A percentile compares a stretch with the other conserved stretches of the same genome.
These are phyloP conservation scores for Argopecten irradians DNA, from an alignment of 1,140 invertebrate species.

Conservation along the genomic window DNA sequence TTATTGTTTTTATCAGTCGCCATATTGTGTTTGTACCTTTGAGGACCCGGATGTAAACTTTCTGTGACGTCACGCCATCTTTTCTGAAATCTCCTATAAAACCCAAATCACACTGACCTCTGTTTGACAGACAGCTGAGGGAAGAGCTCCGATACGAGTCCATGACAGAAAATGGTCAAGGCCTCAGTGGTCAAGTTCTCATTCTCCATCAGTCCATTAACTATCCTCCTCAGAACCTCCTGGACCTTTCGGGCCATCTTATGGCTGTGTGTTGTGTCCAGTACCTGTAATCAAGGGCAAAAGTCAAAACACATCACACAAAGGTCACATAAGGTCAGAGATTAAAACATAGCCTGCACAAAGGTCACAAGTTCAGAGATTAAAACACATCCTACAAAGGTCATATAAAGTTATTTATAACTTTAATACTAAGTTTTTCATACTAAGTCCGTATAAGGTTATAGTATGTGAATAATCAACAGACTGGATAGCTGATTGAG, in stretches of 20 bases:
- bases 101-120: constrained; percentile 43
- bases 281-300: constrained; percentile 70
- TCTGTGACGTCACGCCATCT: too few relatives aligned
- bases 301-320: background rate
- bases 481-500: too few relatives aligned
- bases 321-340: background rate
- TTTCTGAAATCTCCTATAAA: too few relatives aligned
- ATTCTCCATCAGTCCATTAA: constrained; percentile 89
- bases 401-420: too few relatives aligned
- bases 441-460: too few relatives aligned
- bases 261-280: constrained; percentile 86
- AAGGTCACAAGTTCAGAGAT: background rate
- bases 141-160: constrained; percentile 83
- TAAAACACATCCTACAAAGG: background rate
- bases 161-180: constrained; percentile 86
- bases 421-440: too few relatives aligned
- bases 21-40: too few relatives aligned
- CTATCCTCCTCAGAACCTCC: constrained; percentile 87
- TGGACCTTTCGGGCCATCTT: constrained; percentile 88
- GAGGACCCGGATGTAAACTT: too few relatives aligned
- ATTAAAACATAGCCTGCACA: background rate
- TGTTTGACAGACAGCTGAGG: constrained; percentile 56
- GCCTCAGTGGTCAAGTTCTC: constrained; percentile 84
- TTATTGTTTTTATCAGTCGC: too few relatives aligned
- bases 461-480: too few relatives aligned